Base-by-base conservation (phyloP, 92 coral and sea anemone species). In the Heteractis magnifica region DNA sequence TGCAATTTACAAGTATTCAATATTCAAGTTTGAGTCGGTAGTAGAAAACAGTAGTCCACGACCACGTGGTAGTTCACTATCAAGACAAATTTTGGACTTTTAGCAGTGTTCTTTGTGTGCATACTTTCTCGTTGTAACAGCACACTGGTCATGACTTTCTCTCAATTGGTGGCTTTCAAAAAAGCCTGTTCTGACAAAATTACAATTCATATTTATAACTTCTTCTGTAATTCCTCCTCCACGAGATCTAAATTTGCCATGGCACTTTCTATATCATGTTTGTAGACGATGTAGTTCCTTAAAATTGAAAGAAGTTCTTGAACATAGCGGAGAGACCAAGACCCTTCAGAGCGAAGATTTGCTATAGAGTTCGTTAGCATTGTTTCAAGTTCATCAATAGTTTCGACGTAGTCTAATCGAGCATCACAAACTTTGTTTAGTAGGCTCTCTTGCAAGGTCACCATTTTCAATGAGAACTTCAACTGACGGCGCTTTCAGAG, bases 281-380 rank as follows among this genome's bases (percentile, higher is more conserved):
- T 76, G 60, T 5, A 50, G 60, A n/a, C 4, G 56, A 50, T 50
- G 79, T 76, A 76, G 79, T 49, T 51, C 41, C 62, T 50, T 50
- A 76, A 9, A 50, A 76, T 76, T 50, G 79, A 23, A 76, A 76
- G 23, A 23, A 76, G 79, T 10, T 76, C 79, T 76, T 76, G 79
- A 34, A 76, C 73, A 56, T 56, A 56, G 60, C n/a, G 74, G 48
- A 68, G 74, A 68, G 74, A 65, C 74, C 74, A 10, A n/a, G 11
- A 65, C 8, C 72, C 8, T 10, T 16, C 19, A 68, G 74, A 68
- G 10, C 8, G 74, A 8, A 68, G 74, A 68, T 23, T 68, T 68
- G 74, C 74, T 19, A 68, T 16, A 68, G 74, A 68, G 74, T 34
- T 68, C 48, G 4, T 9, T 68, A 68, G 3, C 74, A 10, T 68